Base-by-base conservation (phyloP, 2,797 vertebrate genomes). In the Rhinella marina region DNA sequence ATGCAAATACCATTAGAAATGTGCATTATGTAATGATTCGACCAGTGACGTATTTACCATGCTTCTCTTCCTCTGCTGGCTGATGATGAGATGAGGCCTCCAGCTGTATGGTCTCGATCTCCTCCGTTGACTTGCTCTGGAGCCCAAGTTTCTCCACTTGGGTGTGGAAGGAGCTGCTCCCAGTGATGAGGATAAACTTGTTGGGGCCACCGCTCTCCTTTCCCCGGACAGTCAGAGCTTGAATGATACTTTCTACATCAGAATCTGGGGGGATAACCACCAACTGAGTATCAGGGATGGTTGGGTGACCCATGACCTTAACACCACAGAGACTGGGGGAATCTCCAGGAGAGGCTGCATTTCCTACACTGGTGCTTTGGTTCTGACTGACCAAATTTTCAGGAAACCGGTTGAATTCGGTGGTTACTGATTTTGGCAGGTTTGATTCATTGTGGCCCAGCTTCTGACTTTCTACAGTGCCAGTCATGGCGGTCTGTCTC, bases 131-230 rank as follows among this genome's bases (percentile, higher is more conserved):
- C 23, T 84, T 90, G 81, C 70, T 73, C 25, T 57, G 54, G 80
- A 61, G 73, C 16, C 56, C 17, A 72, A 86, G 68, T 54, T 76
- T 64, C 52, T 89, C n/a, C 75, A 57, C 17, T 80, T 86, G 88
- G 10, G 25, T 70, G 4, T 84, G 62, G 86, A 52, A 29, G 68
- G 91, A 86, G 0, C 90, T 57, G 61, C 92, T 92, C 16, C 95
- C 93, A 88, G 96, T 96, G 82, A 99, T 93, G 75, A 99, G 96
- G 91, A 99, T 99, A 91, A 98, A 99, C 90, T 98, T 99, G 92
- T 96, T 98, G 3, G 97, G 97, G 1, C 97, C 97, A 0, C 97
- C 97, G 16, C 94, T 94, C 91, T 97, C 96, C 90, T 97, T 98
- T 52, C 97, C 97, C 90, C 96, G 98, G 76, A 95, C 96, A 0